These are phyloP conservation scores for Radopholus similis DNA, from an alignment of 1,140 invertebrate genomes.

Conservation along the genomic window DNA sequence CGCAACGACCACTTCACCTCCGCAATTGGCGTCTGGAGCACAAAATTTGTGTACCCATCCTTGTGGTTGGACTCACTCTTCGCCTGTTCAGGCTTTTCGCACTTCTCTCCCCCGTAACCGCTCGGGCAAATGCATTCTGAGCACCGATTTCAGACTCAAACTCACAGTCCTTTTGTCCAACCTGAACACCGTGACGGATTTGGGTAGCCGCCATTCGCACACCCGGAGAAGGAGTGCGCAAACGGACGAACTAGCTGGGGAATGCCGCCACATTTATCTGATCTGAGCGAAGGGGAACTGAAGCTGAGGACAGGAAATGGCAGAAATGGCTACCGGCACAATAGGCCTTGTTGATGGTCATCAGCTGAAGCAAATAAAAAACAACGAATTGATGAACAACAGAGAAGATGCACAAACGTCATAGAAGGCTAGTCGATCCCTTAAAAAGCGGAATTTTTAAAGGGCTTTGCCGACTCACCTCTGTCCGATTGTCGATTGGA, in stretches of 20 bases:
- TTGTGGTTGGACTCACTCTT: constrained; percentile 35
- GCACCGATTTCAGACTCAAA: constrained; percentile 45
- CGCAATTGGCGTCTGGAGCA: constrained; percentile 54
- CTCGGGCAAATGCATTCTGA: constrained; percentile 52
- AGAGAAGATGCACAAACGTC: constrained; percentile 11
- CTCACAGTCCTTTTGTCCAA: neutral
- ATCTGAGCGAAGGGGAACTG: constrained; percentile 17
- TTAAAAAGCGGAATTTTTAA: neutral
- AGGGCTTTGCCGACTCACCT: neutral
- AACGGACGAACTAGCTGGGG: neutral
- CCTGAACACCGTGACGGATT: constrained; percentile 53
- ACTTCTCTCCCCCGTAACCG: constrained; percentile 53
- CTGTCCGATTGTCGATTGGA: constrained; percentile 55
- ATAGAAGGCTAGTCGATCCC: constrained; percentile 53
- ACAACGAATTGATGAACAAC: constrained; percentile 4
- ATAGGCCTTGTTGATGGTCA: constrained; percentile 54
- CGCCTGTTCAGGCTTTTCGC: constrained; percentile 44
- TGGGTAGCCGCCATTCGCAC: constrained; percentile 55
- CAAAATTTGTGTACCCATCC: neutral
- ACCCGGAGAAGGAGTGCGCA: constrained; percentile 14
- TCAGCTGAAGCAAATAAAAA: constrained; percentile 31
- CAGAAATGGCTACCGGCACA: constrained; percentile 39
- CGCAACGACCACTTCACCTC: constrained; percentile 34
- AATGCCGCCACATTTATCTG: constrained; percentile 46
- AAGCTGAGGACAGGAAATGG: constrained; percentile 1